These are phyloP conservation scores for Melieria picta DNA, from an alignment of 2,888 invertebrate genomes.

Conservation along the genomic window DNA sequence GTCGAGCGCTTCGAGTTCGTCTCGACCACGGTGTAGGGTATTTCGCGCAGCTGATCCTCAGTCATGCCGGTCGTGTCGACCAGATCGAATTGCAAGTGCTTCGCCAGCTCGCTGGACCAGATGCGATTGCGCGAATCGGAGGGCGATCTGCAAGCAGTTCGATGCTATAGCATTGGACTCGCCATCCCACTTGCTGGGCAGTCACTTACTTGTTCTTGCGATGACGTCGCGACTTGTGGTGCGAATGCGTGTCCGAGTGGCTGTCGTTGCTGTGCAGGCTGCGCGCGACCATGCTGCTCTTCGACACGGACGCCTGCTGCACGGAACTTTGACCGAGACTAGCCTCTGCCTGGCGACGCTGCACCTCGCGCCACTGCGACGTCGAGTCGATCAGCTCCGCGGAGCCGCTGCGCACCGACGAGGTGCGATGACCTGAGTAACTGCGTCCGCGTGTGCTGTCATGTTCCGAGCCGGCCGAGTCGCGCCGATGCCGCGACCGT, in stretches of 20 bases:
- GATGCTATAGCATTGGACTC: background rate
- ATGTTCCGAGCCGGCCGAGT: slow-evolving; percentile 74
- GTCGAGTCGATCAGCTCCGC: slow-evolving; percentile 87
- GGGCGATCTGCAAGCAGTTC: slow-evolving; percentile 69
- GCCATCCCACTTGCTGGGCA: background rate
- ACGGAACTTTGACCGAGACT: slow-evolving; percentile 68
- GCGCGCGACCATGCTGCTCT: slow-evolving; percentile 69
- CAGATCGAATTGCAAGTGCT: slow-evolving; percentile 87
- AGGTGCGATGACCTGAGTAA: slow-evolving; percentile 65
- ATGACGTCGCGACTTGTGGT: slow-evolving; percentile 66
- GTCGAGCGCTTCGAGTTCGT: slow-evolving; percentile 67
- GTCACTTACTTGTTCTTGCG: slow-evolving; percentile 70
- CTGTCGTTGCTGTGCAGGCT: slow-evolving; percentile 67
- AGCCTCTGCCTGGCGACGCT: slow-evolving; percentile 76
- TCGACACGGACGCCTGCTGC: slow-evolving; percentile 77
- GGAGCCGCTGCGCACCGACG: slow-evolving; percentile 62
- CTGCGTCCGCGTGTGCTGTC: slow-evolving; percentile 71
- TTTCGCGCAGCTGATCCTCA: slow-evolving; percentile 85
- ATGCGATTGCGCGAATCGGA: slow-evolving; percentile 77
- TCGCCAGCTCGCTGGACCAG: slow-evolving; percentile 81
- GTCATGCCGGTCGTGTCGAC: slow-evolving; percentile 91
- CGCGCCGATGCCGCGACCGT: slow-evolving; percentile 75
- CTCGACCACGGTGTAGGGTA: slow-evolving; percentile 89
- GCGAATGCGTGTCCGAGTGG: slow-evolving; percentile 71
- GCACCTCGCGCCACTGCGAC: slow-evolving; percentile 89